Conservation (phyloP, 92 coral and sea anemone species). For the Desmophyllum pertusum region DNA sequence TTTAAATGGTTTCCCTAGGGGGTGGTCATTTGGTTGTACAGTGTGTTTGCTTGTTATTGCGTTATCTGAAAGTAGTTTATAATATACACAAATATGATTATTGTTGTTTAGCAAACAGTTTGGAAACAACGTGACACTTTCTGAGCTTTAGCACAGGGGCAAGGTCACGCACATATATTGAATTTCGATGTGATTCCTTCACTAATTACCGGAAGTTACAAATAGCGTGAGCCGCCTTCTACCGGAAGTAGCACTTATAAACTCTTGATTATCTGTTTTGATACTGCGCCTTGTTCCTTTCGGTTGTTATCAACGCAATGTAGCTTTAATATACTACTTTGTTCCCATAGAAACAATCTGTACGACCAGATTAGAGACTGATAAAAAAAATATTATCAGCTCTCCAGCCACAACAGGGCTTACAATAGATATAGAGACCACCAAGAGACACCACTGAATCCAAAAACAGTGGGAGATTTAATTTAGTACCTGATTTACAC, state of each 20-base stretch:
- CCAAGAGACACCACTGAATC: too few species aligned
- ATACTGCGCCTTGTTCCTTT: background rate
- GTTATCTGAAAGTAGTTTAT: slow-evolving; percentile 3
- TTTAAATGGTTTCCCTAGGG: slow-evolving; percentile 28
- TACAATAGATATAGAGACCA: too few species aligned
- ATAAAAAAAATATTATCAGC: background rate
- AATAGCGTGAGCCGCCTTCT: background rate
- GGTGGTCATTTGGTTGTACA: background rate
- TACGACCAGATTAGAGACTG: background rate
- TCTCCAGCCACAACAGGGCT: background rate
- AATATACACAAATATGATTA: slow-evolving; percentile 10
- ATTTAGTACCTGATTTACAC: slow-evolving; percentile 10
- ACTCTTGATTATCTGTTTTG: background rate
- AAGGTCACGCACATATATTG: slow-evolving; percentile 26
- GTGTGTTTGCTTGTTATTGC: slow-evolving; percentile 18
- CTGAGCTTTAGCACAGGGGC: background rate
- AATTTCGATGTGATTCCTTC: slow-evolving; percentile 7
- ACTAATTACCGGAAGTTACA: slow-evolving; percentile 17
- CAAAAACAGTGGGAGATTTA: background rate
- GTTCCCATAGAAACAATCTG: background rate
- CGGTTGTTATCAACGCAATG: background rate
- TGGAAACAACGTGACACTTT: slow-evolving; percentile 15
- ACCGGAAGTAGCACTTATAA: slow-evolving; percentile 23
- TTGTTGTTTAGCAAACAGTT: slow-evolving; percentile 8
- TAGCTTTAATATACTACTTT: background rate